These are phyloP conservation scores for Tautogolabrus adspersus DNA, from an alignment of 2,113 vertebrate genomes.

Conservation along the genomic window DNA sequence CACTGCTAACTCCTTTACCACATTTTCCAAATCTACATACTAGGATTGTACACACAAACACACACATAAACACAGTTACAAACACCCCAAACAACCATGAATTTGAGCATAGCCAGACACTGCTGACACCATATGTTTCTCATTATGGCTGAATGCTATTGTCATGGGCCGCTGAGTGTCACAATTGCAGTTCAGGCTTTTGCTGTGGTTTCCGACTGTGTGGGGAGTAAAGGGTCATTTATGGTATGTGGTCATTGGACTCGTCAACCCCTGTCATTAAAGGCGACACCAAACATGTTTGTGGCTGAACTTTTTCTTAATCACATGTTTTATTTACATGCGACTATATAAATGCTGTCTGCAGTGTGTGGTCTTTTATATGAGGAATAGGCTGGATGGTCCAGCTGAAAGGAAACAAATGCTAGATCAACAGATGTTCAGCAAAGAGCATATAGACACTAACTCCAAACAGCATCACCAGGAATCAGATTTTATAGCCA, in stretches of 20 bases:
- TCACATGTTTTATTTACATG: not conserved
- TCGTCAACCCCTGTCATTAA: not conserved
- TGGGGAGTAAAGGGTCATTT: conserved; percentile 23
- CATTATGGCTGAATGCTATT: conserved; percentile 58
- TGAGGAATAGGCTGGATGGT: conserved; percentile 2
- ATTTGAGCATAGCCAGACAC: conserved; percentile 22
- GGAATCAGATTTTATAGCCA: not conserved
- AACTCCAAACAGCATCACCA: not conserved
- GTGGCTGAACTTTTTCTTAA: conserved; percentile 13
- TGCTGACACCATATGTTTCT: conserved; percentile 60
- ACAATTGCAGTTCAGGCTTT: conserved; percentile 36
- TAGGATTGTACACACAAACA: not conserved
- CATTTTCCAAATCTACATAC: conserved; percentile 43
- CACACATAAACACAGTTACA: not conserved
- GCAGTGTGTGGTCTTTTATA: not conserved
- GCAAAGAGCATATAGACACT: not conserved
- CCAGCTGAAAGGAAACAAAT: conserved; percentile 24
- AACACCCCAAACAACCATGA: conserved; percentile 22
- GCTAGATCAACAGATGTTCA: conserved; percentile 36
- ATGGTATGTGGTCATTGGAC: conserved; percentile 27
- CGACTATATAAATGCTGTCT: not conserved
- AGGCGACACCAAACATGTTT: not conserved
- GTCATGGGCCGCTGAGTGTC: conserved; percentile 61
- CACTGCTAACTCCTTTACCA: conserved; percentile 35
- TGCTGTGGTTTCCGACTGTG: conserved; percentile 44